Evolutionary conservation across 2,113 vertebrate species (phyloP).

Genomic region (Rutilus rutilus): DNA sequence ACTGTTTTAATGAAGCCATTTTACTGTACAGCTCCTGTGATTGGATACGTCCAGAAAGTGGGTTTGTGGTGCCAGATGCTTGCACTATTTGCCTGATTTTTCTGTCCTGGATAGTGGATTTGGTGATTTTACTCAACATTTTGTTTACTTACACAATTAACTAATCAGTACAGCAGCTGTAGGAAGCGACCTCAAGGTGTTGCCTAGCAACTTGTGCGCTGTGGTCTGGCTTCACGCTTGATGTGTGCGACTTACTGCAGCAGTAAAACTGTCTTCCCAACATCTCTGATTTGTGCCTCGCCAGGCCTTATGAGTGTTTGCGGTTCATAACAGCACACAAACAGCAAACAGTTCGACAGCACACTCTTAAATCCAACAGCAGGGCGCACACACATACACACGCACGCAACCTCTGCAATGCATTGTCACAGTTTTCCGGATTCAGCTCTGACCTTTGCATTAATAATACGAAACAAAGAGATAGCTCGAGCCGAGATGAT

Average conservation of each 20-base stretch:
- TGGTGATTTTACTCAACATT: slow-evolving; percentile 63
- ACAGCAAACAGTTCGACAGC: slow-evolving; percentile 20
- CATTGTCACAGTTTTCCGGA: not conserved
- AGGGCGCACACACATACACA: not conserved
- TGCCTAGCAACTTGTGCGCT: slow-evolving; percentile 77
- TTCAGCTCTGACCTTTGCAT: slow-evolving; percentile 27
- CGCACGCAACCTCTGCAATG: not conserved
- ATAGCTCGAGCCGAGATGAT: not conserved
- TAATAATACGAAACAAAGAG: slow-evolving; percentile 27
- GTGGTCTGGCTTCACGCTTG: slow-evolving; percentile 61
- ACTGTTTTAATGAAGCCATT: not conserved
- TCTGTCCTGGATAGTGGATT: not conserved
- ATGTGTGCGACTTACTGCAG: slow-evolving; percentile 72
- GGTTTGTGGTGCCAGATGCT: not conserved
- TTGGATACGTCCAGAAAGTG: not conserved
- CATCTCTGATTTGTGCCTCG: slow-evolving; percentile 72
- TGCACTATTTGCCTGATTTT: slow-evolving; percentile 8
- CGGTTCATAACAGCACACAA: not conserved
- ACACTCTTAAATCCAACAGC: slow-evolving; percentile 20
- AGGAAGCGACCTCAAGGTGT: slow-evolving; percentile 74
- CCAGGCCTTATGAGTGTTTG: slow-evolving; percentile 29
- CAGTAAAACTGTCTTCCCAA: slow-evolving; percentile 72
- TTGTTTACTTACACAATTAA: slow-evolving; percentile 76
- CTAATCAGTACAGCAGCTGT: slow-evolving; percentile 77
- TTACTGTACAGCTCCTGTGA: not conserved